Percentiles rank a stretch among this genome's conserved stretches.
These are phyloP conservation scores for Cancer borealis DNA, from an alignment of 2,888 invertebrate genomes.

Conservation along the genomic window DNA sequence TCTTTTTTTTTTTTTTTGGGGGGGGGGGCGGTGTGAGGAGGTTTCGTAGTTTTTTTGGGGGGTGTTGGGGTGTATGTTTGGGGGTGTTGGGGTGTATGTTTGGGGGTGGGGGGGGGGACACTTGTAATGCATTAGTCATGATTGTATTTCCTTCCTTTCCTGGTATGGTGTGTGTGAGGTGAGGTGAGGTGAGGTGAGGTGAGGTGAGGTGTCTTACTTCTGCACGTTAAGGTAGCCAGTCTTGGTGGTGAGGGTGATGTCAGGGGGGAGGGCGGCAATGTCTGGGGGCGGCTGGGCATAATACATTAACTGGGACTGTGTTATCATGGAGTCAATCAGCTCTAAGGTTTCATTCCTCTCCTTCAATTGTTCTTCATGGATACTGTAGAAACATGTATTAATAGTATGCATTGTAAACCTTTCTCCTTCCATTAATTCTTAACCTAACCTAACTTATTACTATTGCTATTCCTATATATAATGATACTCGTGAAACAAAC, in stretches of 20 bases:
- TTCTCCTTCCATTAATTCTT: not conserved
- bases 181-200: not conserved
- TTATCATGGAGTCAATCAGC: constrained; percentile 80
- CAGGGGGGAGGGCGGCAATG: constrained; percentile 80
- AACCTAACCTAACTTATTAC: too few relatives aligned
- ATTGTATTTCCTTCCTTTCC: too few relatives aligned
- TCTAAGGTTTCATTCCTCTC: constrained; percentile 80
- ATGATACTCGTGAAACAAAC: too few relatives aligned
- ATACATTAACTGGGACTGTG: constrained; percentile 80
- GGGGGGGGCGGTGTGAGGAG: too few relatives aligned
- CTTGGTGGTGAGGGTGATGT: constrained; percentile 80
- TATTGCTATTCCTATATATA: too few relatives aligned
- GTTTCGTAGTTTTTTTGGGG: too few relatives aligned
- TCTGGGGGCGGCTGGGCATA: constrained; percentile 80
- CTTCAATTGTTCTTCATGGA: constrained; percentile 79
- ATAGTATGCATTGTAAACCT: not conserved
- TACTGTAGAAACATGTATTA: constrained; percentile 30
- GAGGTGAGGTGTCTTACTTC: constrained; percentile 59
- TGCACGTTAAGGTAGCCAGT: constrained; percentile 80
- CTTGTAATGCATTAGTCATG: too few relatives aligned
- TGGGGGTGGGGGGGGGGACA: too few relatives aligned
- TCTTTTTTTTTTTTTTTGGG: too few relatives aligned
- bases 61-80: too few relatives aligned
- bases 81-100: too few relatives aligned
- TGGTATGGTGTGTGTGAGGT: too few relatives aligned